Conservation (phyloP, 2,888 invertebrate species). For the Aspidiotus rigidus region DNA sequence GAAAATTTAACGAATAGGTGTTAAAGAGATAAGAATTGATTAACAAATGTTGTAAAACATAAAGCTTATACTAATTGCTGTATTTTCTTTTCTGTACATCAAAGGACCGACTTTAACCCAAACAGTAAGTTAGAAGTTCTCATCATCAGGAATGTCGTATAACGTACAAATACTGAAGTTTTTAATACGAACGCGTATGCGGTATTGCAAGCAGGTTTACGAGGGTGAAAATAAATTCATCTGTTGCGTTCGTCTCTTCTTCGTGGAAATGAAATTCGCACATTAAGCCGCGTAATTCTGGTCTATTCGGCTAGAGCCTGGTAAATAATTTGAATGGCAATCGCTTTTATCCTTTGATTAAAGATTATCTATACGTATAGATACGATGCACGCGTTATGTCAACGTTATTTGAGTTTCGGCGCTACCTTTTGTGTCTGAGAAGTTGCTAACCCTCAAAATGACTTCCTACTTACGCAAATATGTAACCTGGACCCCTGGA, state of each 20-base stretch:
- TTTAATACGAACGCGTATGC: no score
- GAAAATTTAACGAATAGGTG: not conserved
- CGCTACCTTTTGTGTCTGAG: not conserved
- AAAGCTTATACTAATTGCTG: not conserved
- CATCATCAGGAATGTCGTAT: not conserved
- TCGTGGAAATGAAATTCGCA: no score
- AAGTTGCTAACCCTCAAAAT: not conserved
- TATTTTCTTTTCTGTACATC: constrained; percentile 3
- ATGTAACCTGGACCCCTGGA: not conserved
- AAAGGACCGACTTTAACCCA: not conserved
- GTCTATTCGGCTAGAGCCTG: no score
- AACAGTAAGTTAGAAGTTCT: not conserved
- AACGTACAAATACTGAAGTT: no score
- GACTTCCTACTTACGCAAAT: not conserved
- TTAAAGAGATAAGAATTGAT: constrained; percentile 1
- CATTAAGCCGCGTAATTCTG: no score
- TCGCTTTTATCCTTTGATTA: no score
- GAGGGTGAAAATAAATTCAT: no score
- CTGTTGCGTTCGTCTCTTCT: no score
- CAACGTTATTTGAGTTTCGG: not conserved
- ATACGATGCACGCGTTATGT: not conserved
- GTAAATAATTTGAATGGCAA: no score
- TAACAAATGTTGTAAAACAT: constrained; percentile 14
- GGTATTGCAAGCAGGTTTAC: no score
- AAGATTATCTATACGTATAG: no score